Conservation (phyloP, 2,797 vertebrate genomes). For the Sebastiscus albofasciatus region DNA sequence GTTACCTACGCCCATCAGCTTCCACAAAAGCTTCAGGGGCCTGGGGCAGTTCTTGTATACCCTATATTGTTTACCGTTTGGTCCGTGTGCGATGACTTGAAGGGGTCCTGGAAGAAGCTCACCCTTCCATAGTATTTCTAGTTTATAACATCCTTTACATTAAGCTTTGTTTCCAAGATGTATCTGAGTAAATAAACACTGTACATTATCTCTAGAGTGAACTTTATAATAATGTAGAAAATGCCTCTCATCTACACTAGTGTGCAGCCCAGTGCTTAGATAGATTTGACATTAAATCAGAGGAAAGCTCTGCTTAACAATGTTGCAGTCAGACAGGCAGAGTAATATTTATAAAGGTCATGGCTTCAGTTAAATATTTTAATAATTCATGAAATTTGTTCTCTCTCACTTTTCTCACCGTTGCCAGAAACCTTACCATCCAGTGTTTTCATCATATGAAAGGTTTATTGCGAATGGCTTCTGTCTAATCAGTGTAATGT, state of each 20-base stretch:
- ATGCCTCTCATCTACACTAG: slow-evolving; percentile 11
- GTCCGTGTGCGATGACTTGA: not conserved
- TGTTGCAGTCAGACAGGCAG: slow-evolving; percentile 41
- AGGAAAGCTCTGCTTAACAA: slow-evolving; percentile 47
- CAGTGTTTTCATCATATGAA: slow-evolving; percentile 9
- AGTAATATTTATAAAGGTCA: slow-evolving; percentile 70
- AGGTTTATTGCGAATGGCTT: slow-evolving; percentile 12
- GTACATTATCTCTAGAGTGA: not conserved
- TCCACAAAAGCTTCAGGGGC: not conserved
- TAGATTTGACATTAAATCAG: slow-evolving; percentile 58
- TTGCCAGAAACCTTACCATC: slow-evolving; percentile 16
- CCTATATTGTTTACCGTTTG: not conserved
- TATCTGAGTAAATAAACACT: not conserved
- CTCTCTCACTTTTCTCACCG: slow-evolving; percentile 9
- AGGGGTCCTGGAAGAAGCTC: not conserved
- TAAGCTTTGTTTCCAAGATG: not conserved
- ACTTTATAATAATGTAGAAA: slow-evolving; percentile 18
- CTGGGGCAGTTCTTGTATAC: not conserved
- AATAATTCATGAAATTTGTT: slow-evolving; percentile 49
- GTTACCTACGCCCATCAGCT: not conserved
- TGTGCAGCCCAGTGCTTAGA: slow-evolving; percentile 33
- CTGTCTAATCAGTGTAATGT: not conserved
- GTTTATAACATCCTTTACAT: not conserved
- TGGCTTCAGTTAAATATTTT: slow-evolving; percentile 53
- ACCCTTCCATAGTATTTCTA: no score